Evolutionary conservation across 2,888 invertebrate species (phyloP), one percentile per base, ranked within the genome.

Genomic region (Meiosimyza platycephala): DNA sequence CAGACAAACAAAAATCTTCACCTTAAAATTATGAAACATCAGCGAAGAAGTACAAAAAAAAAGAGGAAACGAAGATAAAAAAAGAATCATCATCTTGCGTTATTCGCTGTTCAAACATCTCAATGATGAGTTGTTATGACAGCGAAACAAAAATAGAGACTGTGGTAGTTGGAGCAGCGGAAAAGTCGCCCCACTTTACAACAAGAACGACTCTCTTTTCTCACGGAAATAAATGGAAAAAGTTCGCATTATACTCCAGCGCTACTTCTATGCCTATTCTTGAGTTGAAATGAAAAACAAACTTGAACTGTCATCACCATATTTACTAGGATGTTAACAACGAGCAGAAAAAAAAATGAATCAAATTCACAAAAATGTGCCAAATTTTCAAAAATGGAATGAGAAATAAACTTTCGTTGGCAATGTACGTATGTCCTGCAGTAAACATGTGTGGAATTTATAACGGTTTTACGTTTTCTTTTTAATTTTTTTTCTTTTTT

Each of bases 301-400:
- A 62, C 47, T n/a, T 40, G 16, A 62, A 13, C 51, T 50, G 64
- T 64, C 64, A 64, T 28, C 28, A 22, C 51, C 13, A 51, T 50
- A 51, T 51, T 64, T 50, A 40, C 64, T 28, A 15, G 51, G 51
- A 64, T 64, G 64, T 51, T 22, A 64, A 64, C 40, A 40, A 40
- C 6, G 4, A 40, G 1, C 1, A 40, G n/a, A 40, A 9, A 9
- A 40, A 40, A 40, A 9, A 40, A 40, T 9, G 18, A 64, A 51
- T 64, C 64, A 51, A 64, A 64, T 64, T 64, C 64, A 28, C 51
- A 51, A 64, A 63, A 51, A 64, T 51, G 18, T 64, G 50, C 50
- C 64, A 64, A 64, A 64, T 47, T 16, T 40, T 40, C 40, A 40
- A 9, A 40, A 9, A 40, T 9, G 40, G 40, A 40, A 40, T 9